A percentile compares a stretch with the other conserved stretches of the same genome.
Conservation (phyloP, 2,797 vertebrate genomes). For the Hipposideros larvatus region DNA sequence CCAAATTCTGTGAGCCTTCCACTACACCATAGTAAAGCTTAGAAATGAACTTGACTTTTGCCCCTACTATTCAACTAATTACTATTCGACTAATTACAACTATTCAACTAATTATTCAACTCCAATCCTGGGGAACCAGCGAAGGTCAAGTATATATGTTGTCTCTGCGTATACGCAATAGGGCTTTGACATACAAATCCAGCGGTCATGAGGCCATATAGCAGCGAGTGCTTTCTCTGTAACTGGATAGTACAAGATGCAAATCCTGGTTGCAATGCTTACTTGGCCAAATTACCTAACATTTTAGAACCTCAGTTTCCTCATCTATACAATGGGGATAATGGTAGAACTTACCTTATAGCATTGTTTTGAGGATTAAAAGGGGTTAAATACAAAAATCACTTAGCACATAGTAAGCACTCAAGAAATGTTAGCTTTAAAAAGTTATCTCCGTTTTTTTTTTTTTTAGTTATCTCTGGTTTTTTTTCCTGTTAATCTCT, state of each 20-base stretch:
- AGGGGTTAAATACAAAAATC: neutral
- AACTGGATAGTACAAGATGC: neutral
- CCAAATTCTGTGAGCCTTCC: neutral
- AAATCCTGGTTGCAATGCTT: neutral
- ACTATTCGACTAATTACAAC: neutral
- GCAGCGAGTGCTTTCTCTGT: neutral
- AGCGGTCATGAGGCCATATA: neutral
- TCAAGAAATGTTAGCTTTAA: slow-evolving; percentile 2
- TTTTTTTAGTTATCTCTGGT: neutral
- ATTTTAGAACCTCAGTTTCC: slow-evolving; percentile 19
- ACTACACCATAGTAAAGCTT: neutral
- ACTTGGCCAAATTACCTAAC: neutral
- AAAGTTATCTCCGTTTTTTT: neutral
- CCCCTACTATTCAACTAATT: neutral
- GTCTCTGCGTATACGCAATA: neutral
- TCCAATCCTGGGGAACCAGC: neutral
- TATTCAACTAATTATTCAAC: neutral
- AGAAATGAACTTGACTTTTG: slow-evolving; percentile 43
- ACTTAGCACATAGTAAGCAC: neutral
- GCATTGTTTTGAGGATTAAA: neutral
- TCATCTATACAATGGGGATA: neutral
- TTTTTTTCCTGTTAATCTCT: slow-evolving; percentile 31
- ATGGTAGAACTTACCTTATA: neutral
- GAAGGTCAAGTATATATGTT: neutral
- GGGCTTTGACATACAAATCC: neutral